phyloP scores from a whole-genome alignment of 2,797 vertebrate species.

The Poecile montanus region DNA sequence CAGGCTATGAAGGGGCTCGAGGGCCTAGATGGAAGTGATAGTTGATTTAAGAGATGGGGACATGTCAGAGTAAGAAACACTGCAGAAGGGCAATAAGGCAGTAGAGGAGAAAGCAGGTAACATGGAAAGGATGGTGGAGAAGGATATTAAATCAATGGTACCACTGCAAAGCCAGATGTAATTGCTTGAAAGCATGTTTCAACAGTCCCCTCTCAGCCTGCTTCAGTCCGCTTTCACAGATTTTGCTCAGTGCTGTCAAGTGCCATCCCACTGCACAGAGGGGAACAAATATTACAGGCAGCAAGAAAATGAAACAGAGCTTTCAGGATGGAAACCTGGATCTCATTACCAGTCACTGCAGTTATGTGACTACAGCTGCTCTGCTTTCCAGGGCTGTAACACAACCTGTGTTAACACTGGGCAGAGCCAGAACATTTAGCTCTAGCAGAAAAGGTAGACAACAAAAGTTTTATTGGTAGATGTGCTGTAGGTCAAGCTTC shows the following conservation, averaged over 20 bases:
- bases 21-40: not conserved
- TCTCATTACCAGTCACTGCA: not conserved
- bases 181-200: not conserved
- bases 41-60: slow-evolving; percentile 26
- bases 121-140: not conserved
- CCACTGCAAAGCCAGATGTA: not conserved
- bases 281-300: not conserved
- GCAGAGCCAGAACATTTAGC: not conserved
- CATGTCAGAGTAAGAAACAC: not conserved
- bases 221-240: not conserved
- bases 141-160: not conserved
- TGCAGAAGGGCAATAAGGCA: not conserved
- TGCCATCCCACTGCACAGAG: not conserved
- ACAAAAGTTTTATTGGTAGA: not conserved
- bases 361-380: not conserved
- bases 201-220: not conserved
- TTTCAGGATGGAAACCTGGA: not conserved
- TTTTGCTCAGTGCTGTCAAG: not conserved
- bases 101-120: not conserved
- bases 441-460: not conserved
- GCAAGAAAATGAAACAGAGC: not conserved
- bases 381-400: not conserved
- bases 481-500: not conserved
- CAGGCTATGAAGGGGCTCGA: not conserved
- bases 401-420: not conserved